Conservation (phyloP, 2,888 invertebrate genomes). For the Drosophila formosana region DNA sequence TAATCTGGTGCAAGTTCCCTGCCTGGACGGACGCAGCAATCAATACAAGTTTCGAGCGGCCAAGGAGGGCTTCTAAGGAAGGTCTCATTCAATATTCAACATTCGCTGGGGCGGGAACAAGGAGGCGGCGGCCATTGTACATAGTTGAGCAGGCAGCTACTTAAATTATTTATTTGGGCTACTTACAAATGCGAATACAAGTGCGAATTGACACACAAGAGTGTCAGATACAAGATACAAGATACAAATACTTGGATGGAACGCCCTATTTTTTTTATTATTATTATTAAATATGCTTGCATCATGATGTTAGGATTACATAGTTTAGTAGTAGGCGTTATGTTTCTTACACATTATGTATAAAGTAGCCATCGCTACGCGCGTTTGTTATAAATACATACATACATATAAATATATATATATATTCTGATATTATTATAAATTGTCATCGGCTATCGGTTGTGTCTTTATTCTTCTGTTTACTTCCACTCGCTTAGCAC, state of each 20-base stretch:
- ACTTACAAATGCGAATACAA: constrained; percentile 20
- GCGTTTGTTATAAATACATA: constrained; percentile 57
- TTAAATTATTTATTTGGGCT: constrained; percentile 62
- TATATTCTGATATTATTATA: constrained; percentile 32
- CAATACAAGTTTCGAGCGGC: constrained; percentile 82
- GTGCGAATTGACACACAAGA: constrained; percentile 3
- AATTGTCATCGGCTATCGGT: constrained; percentile 31
- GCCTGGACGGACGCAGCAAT: constrained; percentile 74
- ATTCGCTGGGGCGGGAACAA: background rate
- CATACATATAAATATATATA: constrained; percentile 38
- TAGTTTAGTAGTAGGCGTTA: constrained; percentile 53
- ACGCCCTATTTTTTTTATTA: constrained; percentile 22
- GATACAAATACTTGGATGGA: constrained; percentile 10
- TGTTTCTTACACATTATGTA: constrained; percentile 53
- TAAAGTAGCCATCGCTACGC: constrained; percentile 43
- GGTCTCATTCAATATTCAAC: background rate
- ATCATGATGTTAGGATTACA: constrained; percentile 57
- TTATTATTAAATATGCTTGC: constrained; percentile 38
- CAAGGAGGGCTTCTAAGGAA: constrained; percentile 82
- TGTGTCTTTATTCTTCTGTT: constrained; percentile 46
- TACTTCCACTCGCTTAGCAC: constrained; percentile 25
- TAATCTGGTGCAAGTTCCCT: constrained; percentile 89
- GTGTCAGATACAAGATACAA: background rate
- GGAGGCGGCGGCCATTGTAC: constrained; percentile 33
- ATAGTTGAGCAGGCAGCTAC: constrained; percentile 33